These are phyloP conservation scores for Araneus ventricosus DNA, from an alignment of 1,140 invertebrate genomes.

Conservation along the genomic window DNA sequence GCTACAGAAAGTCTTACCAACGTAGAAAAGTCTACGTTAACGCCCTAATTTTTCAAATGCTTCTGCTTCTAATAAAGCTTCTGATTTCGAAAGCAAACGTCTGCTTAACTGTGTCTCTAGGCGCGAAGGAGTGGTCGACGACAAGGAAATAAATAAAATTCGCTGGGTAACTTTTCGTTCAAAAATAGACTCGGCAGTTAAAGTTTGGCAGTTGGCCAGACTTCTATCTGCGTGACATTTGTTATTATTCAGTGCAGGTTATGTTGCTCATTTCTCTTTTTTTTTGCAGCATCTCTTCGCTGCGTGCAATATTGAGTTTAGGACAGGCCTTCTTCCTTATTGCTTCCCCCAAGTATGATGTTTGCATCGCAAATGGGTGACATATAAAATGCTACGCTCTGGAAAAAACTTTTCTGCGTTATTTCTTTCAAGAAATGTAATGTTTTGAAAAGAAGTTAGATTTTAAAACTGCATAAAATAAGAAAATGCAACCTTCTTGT, in stretches of 20 bases:
- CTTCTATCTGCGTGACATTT: slow-evolving; percentile 21
- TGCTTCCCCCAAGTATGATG: neutral
- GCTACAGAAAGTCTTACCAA: too few species aligned
- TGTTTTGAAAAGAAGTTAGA: neutral
- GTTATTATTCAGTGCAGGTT: slow-evolving; percentile 30
- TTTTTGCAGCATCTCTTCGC: neutral
- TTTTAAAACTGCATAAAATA: neutral
- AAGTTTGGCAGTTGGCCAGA: slow-evolving; percentile 32
- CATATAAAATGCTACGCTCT: neutral
- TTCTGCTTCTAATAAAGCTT: too few species aligned
- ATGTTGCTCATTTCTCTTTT: neutral
- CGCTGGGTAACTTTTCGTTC: neutral
- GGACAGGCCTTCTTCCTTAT: slow-evolving; percentile 12
- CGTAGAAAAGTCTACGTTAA: too few species aligned
- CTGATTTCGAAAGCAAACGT: neutral
- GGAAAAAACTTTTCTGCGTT: neutral
- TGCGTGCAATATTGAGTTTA: slow-evolving; percentile 26
- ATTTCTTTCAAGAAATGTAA: slow-evolving; percentile 13
- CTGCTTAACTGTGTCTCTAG: neutral
- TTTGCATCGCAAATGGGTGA: slow-evolving; percentile 17
- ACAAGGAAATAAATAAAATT: neutral
- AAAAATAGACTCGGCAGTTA: slow-evolving; percentile 26
- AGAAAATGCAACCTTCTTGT: neutral
- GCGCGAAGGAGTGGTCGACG: neutral
- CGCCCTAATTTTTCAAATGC: too few species aligned